Evolutionary conservation across 2,113 vertebrate genomes (phyloP), one percentile per base, ranked within the genome.

Genomic region (Oreotrochilus melanogaster): DNA sequence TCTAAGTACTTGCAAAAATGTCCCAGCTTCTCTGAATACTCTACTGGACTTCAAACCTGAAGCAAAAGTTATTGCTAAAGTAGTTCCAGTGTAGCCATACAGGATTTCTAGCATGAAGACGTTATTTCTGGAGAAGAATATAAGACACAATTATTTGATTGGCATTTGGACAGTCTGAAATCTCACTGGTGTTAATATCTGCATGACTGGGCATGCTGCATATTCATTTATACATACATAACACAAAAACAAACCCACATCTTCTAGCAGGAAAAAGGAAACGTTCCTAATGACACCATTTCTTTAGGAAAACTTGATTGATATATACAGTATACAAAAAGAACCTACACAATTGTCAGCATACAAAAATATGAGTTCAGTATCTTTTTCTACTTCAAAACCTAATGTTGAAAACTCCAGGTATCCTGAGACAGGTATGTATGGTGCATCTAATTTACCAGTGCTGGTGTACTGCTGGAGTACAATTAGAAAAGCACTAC

Each of bases 311-410:
- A 94, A 89, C 31, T 65, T 71, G 60, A 39, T 79, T 86, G 57
- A 78, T 94, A 95, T 94, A 87, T 94, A 95, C 92, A 96, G 58
- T 66, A 73, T 65, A 75, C 37, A 89, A 89, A 86, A 85, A 22
- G 53, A 4, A 0, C 15, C 78, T 91, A 91, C 65, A 51, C 24
- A 92, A 70, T 4, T 73, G 47, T 92, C 89, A 96, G 82, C 90
- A 90, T 93, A 95, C 21, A 94, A 95, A 97, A 96, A 94, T 92
- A 92, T 8, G 58, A 89, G 74, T 92, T 87, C 84, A 92, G 47
- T 58, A 92, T 93, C 62, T 89, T 93, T 83, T 89, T 76, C 80
- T 73, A 95, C 7, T 75, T 93, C 62, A 95, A 93, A 92, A 79
- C 14, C 51, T 72, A 95, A 80, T n/a, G 54, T 45, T 61, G 74